A percentile compares a stretch with the other conserved stretches of the same genome.
Conservation (phyloP, 2,113 vertebrate genomes). For the Vulpes lagopus region DNA sequence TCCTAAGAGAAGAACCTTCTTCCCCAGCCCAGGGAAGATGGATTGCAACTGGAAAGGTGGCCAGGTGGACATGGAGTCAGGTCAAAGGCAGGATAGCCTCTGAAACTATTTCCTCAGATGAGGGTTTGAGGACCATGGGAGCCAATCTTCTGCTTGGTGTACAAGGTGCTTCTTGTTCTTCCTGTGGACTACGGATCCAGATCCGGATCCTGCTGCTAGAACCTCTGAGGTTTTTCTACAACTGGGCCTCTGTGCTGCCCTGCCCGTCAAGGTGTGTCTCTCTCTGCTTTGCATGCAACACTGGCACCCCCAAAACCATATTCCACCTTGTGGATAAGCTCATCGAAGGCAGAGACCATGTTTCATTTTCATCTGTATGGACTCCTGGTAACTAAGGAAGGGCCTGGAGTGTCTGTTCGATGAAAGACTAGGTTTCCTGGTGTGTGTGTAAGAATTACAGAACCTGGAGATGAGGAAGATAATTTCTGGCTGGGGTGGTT, state of each 20-base stretch:
- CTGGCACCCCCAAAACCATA: not conserved
- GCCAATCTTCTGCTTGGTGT: not conserved
- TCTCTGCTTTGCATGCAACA: not conserved
- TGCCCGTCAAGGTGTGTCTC: not conserved
- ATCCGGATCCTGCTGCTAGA: not conserved
- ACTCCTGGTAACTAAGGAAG: not conserved
- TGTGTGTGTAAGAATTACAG: not conserved
- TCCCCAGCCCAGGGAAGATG: too few relatives aligned
- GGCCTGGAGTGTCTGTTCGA: not conserved
- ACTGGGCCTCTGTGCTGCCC: not conserved
- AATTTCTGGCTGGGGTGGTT: not conserved
- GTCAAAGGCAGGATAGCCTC: not conserved
- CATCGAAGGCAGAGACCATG: not conserved
- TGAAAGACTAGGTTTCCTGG: not conserved
- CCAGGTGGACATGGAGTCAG: not conserved
- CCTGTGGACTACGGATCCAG: accelerated
- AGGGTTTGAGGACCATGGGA: not conserved
- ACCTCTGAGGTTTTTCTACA: not conserved
- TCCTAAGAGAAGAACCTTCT: not conserved
- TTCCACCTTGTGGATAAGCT: not conserved
- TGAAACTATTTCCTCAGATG: not conserved
- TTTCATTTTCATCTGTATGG: not conserved
- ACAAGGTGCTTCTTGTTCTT: not conserved
- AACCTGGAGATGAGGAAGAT: not conserved
- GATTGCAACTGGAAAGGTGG: not conserved